Evolutionary conservation across 2,888 invertebrate species (phyloP), one percentile per base, ranked within the genome.

Genomic region (Sarcophaga variegata): DNA sequence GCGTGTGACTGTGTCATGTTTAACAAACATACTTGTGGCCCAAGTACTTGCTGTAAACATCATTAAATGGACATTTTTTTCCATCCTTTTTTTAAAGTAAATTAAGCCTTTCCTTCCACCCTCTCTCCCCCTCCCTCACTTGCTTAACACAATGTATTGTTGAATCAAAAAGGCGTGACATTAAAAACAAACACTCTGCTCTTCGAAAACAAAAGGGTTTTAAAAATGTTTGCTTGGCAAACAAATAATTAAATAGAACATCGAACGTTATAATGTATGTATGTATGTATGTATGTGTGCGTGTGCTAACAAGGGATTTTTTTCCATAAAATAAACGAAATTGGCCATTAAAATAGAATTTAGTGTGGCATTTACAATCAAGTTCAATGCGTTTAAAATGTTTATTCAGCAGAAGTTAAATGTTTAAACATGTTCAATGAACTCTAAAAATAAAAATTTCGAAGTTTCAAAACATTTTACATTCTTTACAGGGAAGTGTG

Each of bases 1-100:
- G 79, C 70, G 75, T 71, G 82, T 82, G 74, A 74, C 63, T 75
- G 63, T 76, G 81, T 81, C 85, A 12, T 85, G 75, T 86, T 79
- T 70, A 74, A 70, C 74, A 75, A 86, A 76, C 75, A 77, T 59
- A 64, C 75, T 75, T 79, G 71, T 67, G 37, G 67, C 74, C 66
- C 82, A 79, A 86, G 85, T 76, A 81, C 62, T 49, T 25, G 54
- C 60, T 69, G 74, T 70, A 69, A 85, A 82, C 75, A 82, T 60
- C 64, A 49, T 85, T 78, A 62, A 64, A n/a, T 20, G 20, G n/a
- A 47, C 17, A 45, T 47, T 37, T 10, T 37, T 37, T 37, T 37
- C 8, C 37, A 8, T 8, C 3, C 37, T 10, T 37, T 37, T 37
- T 37, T 37, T 37, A 0, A 37, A 37, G 37, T 37, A 37, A 37